Evolutionary conservation across 2,797 vertebrate genomes (phyloP), one percentile per base, ranked within the genome.

Genomic region (Enteromius viviparus): DNA sequence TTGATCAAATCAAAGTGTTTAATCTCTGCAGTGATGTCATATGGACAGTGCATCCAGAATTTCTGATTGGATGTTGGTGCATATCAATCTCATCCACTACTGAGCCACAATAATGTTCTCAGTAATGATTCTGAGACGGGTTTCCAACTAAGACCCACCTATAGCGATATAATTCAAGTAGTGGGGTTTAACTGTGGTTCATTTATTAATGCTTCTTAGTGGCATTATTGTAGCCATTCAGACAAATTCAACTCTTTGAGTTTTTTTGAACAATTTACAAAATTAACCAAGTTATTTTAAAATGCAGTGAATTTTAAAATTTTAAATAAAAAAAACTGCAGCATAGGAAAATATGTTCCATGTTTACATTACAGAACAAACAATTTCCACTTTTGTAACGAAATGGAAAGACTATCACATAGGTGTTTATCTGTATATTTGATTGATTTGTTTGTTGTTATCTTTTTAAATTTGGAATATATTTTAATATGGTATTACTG

Each of bases 1-100:
- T 14, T 66, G 40, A 72, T 78, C 12, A 82, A 78, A 84, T 87
- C 15, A 85, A 76, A 69, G 76, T 47, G 47, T 81, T 82, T 62
- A 51, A 79, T 85, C 62, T 51, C 62, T 76, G 64, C 47, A 74
- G 80, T 81, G 70, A 85, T 77, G 78, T 84, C 74, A 79, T 62
- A 81, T 62, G 78, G 79, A 70, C 81, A 83, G 55, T 65, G 14
- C 37, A 42, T 76, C 65, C 15, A 76, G 17, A 19, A 40, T 72
- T 77, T 83, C 71, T 80, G 70, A 66, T 80, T 77, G 32, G 3
- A 42, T 34, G 17, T 40, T 21, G 45, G 45, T 80, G 34, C 49
- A 34, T 76, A 82, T 86, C 82, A 84, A 40, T 77, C 53, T 71
- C 62, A 85, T 84, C 69, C 60, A 51, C n/a, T 51, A 49, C 66